A percentile compares a stretch with the other conserved stretches of the same genome.
These are phyloP conservation scores for Plutella xylostella DNA, from an alignment of 2,888 invertebrate genomes.

Conservation along the genomic window DNA sequence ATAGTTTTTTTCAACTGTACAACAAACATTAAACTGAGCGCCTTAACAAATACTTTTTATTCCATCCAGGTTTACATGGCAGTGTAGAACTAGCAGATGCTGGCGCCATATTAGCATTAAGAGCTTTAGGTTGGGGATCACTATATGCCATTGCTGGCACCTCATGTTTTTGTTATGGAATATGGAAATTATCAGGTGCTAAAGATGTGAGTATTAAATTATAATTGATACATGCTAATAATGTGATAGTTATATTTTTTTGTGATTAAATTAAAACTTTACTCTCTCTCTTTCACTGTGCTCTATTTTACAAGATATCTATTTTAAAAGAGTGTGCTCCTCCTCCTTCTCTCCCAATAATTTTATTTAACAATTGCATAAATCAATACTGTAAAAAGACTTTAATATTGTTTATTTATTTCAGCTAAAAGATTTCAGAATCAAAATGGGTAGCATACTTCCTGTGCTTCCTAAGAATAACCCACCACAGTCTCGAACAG, in stretches of 20 bases:
- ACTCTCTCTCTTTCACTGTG: no score
- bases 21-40: not conserved
- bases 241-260: no score
- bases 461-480: conserved; percentile 83
- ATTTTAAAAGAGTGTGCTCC: not conserved
- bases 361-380: not conserved
- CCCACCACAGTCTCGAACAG: conserved; percentile 84
- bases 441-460: conserved; percentile 81
- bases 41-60: conserved; percentile 7
- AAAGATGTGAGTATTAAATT: conserved; percentile 73
- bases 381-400: no score
- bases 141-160: conserved; percentile 89
- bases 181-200: conserved; percentile 92
- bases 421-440: conserved; percentile 84
- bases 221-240: no score
- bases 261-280: no score
- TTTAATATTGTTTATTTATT: conserved; percentile 24
- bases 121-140: conserved; percentile 91
- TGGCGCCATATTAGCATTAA: conserved; percentile 81
- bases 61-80: conserved; percentile 70
- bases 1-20: not conserved
- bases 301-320: no score
- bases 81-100: conserved; percentile 76
- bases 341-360: not conserved
- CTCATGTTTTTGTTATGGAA: conserved; percentile 80